Base-by-base conservation (phyloP, 2,797 vertebrate species). In the Rachycentron canadum region DNA sequence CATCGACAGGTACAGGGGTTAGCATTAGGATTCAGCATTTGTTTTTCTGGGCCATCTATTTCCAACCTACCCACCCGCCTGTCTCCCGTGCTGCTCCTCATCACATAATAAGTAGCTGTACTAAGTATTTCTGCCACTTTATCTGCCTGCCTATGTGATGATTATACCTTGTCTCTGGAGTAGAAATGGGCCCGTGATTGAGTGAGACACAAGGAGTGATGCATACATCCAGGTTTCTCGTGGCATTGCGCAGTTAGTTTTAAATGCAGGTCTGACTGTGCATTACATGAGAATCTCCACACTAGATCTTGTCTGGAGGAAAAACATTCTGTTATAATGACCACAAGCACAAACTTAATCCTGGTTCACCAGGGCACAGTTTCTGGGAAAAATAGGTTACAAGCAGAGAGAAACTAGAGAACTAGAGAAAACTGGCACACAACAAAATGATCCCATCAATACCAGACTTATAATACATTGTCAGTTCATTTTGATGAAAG, bases 231-330 rank as follows among this genome's bases (percentile, higher is more conserved):
- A 32, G 10, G 28, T 13, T 57, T 25, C 26, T 21, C 32, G 50
- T 28, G 49, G 26, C 14, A 28, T 53, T 26, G 12, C 49, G 41
- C 12, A 13, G 0, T 23, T 47, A 10, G 0, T 23, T 40, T 67
- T 19, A 4, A 34, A 69, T 40, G 32, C 13, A 36, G 38, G 17
- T n/a, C 16, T 60, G 60, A n/a, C 32, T 7, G n/a, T 40, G 19
- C 3, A 52, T 59, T 55, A 60, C 65, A 72, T n/a, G 16, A 81
- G 41, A 23, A n/a, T 67, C 21, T 26, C 23, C 32, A 62, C 26
- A 14, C 5, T 26, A 7, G 19, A 65, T 40, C 41, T 32, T 13
- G 12, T 21, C 13, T 38, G 14, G 25, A 63, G 59, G 38, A 76
- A 49, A 71, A 69, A 25, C 19, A 30, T 67, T 67, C 57, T 21